phyloP scores from a whole-genome alignment of 1,140 invertebrate species.

The Aplysia californica region DNA sequence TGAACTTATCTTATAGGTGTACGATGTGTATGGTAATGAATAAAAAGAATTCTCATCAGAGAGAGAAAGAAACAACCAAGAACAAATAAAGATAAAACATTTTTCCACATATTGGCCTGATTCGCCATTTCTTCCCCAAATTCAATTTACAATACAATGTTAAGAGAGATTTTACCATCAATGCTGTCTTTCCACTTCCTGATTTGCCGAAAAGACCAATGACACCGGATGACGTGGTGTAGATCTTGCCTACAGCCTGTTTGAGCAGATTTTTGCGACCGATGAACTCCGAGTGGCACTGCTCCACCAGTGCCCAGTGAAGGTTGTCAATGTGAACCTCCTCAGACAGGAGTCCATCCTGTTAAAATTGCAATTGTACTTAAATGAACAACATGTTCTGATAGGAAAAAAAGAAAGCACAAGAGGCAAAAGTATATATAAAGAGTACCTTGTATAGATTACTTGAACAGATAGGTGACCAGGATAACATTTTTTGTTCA shows the following conservation, averaged over 20 bases:
- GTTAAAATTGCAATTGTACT: conserved; percentile 11
- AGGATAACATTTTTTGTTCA: no score
- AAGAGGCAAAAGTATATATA: no score
- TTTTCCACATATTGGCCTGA: background rate
- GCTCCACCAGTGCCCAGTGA: conserved; percentile 56
- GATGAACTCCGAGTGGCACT: conserved; percentile 48
- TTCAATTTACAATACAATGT: no score
- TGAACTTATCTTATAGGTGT: no score
- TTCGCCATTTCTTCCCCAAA: no score
- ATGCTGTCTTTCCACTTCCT: conserved; percentile 66
- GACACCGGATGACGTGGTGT: conserved; percentile 46
- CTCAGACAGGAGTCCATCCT: conserved; percentile 60
- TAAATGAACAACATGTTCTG: background rate
- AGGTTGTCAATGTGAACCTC: conserved; percentile 51
- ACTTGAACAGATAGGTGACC: no score
- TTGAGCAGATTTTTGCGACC: conserved; percentile 57
- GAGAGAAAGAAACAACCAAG: no score
- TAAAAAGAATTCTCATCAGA: no score
- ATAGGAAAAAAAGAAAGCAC: no score
- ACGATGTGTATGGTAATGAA: no score
- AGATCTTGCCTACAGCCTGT: conserved; percentile 53
- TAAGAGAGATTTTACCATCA: conserved; percentile 54
- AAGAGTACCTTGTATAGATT: no score
- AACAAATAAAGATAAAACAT: no score
- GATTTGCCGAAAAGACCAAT: conserved; percentile 61